A percentile compares a stretch with the other conserved stretches of the same genome.
Conservation (phyloP, 2,797 vertebrate genomes). For the Prionace glauca region DNA sequence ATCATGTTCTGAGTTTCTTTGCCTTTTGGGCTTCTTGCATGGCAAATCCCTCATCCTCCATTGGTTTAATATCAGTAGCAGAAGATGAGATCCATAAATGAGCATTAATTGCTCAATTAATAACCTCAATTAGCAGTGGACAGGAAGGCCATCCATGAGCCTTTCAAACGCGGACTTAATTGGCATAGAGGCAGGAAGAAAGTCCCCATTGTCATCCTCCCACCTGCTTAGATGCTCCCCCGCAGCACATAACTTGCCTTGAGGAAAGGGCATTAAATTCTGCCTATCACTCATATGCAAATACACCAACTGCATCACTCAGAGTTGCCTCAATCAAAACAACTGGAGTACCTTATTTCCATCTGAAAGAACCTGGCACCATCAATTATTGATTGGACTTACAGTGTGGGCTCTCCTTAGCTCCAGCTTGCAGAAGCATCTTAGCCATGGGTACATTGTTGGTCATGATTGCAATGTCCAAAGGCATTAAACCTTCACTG, state of each 20-base stretch:
- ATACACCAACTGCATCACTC: neutral
- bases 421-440: conserved; percentile 72
- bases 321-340: neutral
- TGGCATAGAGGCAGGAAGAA: too few relatives aligned
- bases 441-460: conserved; percentile 83
- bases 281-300: neutral
- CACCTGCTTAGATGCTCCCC: neutral
- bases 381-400: conserved; percentile 51
- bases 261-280: too few relatives aligned
- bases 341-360: neutral
- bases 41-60: neutral
- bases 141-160: neutral
- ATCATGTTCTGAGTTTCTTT: too few relatives aligned
- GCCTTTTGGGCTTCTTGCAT: neutral
- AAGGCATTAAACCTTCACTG: conserved; percentile 82
- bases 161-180: too few relatives aligned
- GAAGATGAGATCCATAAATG: neutral
- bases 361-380: neutral
- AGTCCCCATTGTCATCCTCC: too few relatives aligned
- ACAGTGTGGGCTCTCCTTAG: conserved; percentile 90
- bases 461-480: conserved; percentile 88
- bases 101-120: neutral
- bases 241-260: neutral
- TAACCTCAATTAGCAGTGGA: neutral
- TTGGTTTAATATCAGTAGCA: neutral